A percentile compares a stretch with the other conserved stretches of the same genome.
phyloP scores from a whole-genome alignment of 1,140 invertebrate species.

The Zeugodacus cucurbitae region DNA sequence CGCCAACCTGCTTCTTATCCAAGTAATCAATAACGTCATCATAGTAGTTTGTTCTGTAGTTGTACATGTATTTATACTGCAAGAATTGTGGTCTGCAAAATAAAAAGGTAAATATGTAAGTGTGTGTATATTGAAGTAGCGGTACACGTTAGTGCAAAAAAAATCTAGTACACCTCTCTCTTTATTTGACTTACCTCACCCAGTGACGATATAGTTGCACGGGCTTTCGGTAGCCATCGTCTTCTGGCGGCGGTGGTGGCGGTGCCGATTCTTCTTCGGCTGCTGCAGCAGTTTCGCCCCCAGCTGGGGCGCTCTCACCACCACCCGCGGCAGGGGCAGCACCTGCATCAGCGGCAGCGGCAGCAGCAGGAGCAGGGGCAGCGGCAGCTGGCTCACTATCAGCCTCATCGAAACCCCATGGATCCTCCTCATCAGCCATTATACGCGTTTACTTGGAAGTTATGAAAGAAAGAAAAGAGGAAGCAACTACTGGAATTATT shows the following conservation, averaged over 20 bases:
- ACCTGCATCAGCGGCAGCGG: slow-evolving; percentile 46
- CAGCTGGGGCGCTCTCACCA: slow-evolving; percentile 52
- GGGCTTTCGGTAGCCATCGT: slow-evolving; percentile 67
- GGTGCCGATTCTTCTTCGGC: slow-evolving; percentile 65
- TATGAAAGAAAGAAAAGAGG: background rate
- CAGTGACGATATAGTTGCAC: slow-evolving; percentile 76
- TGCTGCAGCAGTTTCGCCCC: slow-evolving; percentile 57
- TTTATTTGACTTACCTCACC: slow-evolving; percentile 70
- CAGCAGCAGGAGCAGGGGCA: slow-evolving; percentile 46
- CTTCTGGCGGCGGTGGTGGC: slow-evolving; percentile 70
- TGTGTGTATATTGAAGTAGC: no score
- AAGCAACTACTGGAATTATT: background rate
- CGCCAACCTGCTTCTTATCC: slow-evolving; percentile 77
- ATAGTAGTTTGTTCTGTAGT: slow-evolving; percentile 86
- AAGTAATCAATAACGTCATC: slow-evolving; percentile 85
- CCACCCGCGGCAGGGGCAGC: slow-evolving; percentile 51
- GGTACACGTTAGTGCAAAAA: no score
- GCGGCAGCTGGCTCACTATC: slow-evolving; percentile 47
- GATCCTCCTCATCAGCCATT: slow-evolving; percentile 66
- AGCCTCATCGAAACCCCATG: slow-evolving; percentile 62
- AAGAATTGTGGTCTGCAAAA: slow-evolving; percentile 75
- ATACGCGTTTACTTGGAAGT: slow-evolving; percentile 14
- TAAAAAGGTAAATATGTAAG: slow-evolving; percentile 47
- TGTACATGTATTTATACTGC: slow-evolving; percentile 84
- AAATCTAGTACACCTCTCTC: background rate